phyloP scores from a whole-genome alignment of 35 echinoderm and acorn worm species.

The Lytechinus variegatus region DNA sequence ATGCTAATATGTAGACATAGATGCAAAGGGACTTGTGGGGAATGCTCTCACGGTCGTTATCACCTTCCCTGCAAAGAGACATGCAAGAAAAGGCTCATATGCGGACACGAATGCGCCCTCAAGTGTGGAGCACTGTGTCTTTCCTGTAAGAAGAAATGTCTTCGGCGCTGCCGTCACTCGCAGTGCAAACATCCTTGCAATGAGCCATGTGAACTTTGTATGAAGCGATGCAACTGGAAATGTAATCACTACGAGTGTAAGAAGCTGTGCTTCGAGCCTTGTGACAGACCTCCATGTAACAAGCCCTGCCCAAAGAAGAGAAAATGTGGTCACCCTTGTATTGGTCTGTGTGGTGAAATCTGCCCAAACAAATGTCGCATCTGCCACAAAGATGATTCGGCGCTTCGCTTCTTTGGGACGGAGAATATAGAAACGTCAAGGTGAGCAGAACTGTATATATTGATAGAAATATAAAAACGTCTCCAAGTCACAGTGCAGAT shows the following conservation, averaged over 20 bases:
- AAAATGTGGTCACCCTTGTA: constrained; percentile 67
- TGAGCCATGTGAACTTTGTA: constrained; percentile 66
- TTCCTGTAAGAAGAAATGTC: constrained; percentile 76
- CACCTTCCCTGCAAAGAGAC: constrained; percentile 42
- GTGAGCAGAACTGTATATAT: constrained; percentile 24
- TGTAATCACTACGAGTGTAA: constrained; percentile 63
- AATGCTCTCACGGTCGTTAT: not conserved
- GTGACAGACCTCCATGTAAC: constrained; percentile 56
- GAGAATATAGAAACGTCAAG: constrained; percentile 60
- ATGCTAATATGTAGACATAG: constrained; percentile 72
- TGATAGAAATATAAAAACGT: not conserved
- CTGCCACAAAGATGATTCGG: constrained; percentile 65
- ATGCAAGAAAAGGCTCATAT: constrained; percentile 69
- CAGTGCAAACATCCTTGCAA: constrained; percentile 73
- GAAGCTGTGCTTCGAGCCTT: constrained; percentile 64
- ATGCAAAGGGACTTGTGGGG: constrained; percentile 39
- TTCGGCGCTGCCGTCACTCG: constrained; percentile 74
- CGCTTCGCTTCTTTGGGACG: constrained; percentile 64
- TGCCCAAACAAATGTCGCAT: constrained; percentile 72
- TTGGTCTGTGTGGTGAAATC: constrained; percentile 71
- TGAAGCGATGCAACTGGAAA: constrained; percentile 65
- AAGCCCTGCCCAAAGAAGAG: constrained; percentile 48
- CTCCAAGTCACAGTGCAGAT: not conserved
- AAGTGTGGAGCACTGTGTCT: constrained; percentile 74
- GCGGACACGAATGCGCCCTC: constrained; percentile 77